A percentile compares a stretch with the other conserved stretches of the same genome.
These are phyloP conservation scores for Trissoscelio sp. DNA, from an alignment of 2,888 invertebrate species.

Conservation along the genomic window DNA sequence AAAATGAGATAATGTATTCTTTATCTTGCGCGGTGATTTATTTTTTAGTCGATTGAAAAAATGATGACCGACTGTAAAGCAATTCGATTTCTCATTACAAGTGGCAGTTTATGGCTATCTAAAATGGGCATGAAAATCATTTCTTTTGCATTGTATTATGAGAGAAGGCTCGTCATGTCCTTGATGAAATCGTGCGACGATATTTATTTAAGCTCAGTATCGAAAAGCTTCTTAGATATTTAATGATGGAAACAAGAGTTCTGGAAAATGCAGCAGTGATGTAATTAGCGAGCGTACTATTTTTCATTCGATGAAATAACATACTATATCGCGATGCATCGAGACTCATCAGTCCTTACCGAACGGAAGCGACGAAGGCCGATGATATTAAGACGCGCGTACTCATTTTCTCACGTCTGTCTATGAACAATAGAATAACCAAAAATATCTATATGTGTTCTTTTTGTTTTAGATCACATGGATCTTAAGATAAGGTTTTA, in stretches of 20 bases:
- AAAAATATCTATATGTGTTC: slow-evolving; percentile 9
- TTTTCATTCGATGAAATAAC: slow-evolving; percentile 39
- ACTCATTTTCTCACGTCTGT: slow-evolving; percentile 26
- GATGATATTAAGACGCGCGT: slow-evolving; percentile 40
- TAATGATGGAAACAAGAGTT: slow-evolving; percentile 24
- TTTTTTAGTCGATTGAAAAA: slow-evolving; percentile 15
- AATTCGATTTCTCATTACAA: slow-evolving; percentile 25
- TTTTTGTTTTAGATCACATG: too few species aligned
- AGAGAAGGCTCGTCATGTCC: not conserved
- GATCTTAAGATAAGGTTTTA: too few species aligned
- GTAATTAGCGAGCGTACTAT: slow-evolving; percentile 50
- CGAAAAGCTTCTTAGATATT: not conserved
- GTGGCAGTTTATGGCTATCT: slow-evolving; percentile 14
- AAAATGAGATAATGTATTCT: slow-evolving; percentile 8
- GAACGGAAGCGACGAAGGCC: slow-evolving; percentile 58
- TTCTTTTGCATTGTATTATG: not conserved
- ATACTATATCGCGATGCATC: slow-evolving; percentile 5
- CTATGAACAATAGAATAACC: slow-evolving; percentile 33
- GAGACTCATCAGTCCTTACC: slow-evolving; percentile 40
- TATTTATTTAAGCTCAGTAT: not conserved
- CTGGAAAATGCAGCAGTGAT: slow-evolving; percentile 37
- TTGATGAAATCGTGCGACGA: not conserved
- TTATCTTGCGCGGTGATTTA: slow-evolving; percentile 24
- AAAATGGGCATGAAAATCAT: slow-evolving; percentile 1
- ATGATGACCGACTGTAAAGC: not conserved